Conservation (phyloP, 2,888 invertebrate genomes). For the Cryptocephalus primarius region DNA sequence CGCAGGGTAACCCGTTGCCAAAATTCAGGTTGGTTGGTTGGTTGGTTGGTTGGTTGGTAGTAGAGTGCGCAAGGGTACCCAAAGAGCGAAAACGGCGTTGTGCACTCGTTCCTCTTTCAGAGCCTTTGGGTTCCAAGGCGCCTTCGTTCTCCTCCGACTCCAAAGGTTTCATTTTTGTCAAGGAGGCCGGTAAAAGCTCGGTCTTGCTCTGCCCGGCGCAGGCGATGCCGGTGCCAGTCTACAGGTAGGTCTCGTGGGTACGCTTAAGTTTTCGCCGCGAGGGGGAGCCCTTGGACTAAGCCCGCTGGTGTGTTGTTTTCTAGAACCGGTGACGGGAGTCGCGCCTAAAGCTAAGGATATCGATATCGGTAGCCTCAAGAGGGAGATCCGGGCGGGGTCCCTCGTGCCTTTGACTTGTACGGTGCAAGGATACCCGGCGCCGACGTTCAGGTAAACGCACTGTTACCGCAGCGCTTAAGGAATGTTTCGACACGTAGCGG, state of each 20-base stretch:
- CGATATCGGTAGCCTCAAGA: conserved; percentile 38
- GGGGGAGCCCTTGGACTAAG: not conserved
- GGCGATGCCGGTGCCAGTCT: conserved; percentile 55
- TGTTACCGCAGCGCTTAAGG: not conserved
- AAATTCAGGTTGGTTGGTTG: conserved; percentile 23
- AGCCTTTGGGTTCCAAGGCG: conserved; percentile 44
- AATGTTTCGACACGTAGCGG: not conserved
- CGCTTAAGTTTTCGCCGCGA: not conserved
- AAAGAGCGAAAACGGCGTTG: too few species aligned
- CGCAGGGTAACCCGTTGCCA: conserved; percentile 54
- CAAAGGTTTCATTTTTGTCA: conserved; percentile 39
- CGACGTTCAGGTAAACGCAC: conserved; percentile 47
- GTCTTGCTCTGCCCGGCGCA: conserved; percentile 67
- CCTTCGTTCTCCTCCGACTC: conserved; percentile 38
- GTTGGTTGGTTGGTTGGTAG: conserved; percentile 12
- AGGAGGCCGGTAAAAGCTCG: conserved; percentile 46
- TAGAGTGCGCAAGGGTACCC: too few species aligned
- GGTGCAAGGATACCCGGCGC: conserved; percentile 47
- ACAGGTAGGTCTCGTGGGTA: conserved; percentile 40
- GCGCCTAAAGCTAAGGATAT: conserved; percentile 38
- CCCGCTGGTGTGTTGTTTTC: conserved; percentile 13
- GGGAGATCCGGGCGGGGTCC: conserved; percentile 25
- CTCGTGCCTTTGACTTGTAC: conserved; percentile 38
- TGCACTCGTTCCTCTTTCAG: conserved; percentile 21
- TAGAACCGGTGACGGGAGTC: conserved; percentile 40